Evolutionary conservation across 1,140 invertebrate species (phyloP).

Genomic region (Anagrus nilaparvatae): DNA sequence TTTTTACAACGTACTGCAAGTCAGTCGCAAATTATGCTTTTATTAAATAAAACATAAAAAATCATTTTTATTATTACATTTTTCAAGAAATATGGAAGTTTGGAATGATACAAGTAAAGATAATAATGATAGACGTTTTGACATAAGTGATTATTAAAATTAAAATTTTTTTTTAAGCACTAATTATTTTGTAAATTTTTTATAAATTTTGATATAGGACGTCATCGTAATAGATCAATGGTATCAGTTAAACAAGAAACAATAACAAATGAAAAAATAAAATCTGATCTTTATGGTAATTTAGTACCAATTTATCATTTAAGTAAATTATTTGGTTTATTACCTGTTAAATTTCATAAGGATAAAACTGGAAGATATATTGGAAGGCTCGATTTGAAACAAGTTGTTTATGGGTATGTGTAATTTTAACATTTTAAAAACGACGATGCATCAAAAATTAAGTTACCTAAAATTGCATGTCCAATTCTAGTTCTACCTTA

Average conservation of each 20-base stretch:
- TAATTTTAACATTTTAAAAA: no score
- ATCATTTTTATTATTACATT: background rate
- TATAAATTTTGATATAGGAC: background rate
- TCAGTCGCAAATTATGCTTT: no score
- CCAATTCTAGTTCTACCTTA: no score
- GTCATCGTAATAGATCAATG: background rate
- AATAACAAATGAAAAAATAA: slow-evolving; percentile 15
- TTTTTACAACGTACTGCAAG: no score
- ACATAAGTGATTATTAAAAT: background rate
- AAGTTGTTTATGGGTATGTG: slow-evolving; percentile 29
- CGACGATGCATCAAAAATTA: no score
- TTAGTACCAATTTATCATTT: slow-evolving; percentile 31
- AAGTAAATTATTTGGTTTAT: slow-evolving; percentile 27
- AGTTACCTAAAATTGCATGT: no score
- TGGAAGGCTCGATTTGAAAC: slow-evolving; percentile 16
- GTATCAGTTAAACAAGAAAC: background rate
- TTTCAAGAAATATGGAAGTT: slow-evolving; percentile 1
- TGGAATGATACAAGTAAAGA: background rate
- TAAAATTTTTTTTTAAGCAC: background rate
- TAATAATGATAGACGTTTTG: background rate
- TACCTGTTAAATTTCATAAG: slow-evolving; percentile 25
- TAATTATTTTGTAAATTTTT: background rate
- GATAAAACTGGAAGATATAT: slow-evolving; percentile 19
- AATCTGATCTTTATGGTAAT: slow-evolving; percentile 26
- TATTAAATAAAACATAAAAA: no score